phyloP scores from a whole-genome alignment of 1,140 invertebrate genomes.

The Pogonomyrmex barbatus region DNA sequence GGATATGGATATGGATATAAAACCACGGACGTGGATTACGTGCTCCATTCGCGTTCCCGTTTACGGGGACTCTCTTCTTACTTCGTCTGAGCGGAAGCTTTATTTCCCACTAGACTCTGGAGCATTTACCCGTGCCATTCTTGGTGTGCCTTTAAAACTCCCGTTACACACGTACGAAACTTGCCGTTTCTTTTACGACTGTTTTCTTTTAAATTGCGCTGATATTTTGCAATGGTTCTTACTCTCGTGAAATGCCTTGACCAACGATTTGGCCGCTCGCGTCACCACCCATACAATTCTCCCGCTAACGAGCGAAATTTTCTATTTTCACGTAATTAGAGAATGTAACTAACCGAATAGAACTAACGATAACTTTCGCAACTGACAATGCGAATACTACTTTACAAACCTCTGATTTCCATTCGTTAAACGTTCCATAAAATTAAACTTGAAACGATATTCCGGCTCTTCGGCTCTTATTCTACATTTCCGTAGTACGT shows the following conservation, averaged over 20 bases:
- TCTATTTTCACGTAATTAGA: not conserved
- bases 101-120: conserved; percentile 62
- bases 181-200: conserved; percentile 52
- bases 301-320: not conserved
- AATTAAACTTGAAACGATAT: not conserved
- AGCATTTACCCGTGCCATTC: conserved; percentile 63
- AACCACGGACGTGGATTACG: conserved; percentile 61
- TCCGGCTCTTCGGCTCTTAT: too few relatives aligned
- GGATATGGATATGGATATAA: conserved; percentile 63
- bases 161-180: conserved; percentile 61
- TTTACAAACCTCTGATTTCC: not conserved
- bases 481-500: too few relatives aligned
- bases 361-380: not conserved
- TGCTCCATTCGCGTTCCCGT: conserved; percentile 60
- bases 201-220: conserved; percentile 57
- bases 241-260: not conserved
- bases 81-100: conserved; percentile 57
- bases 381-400: not conserved
- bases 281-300: conserved; percentile 14
- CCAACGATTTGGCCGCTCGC: not conserved
- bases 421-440: not conserved
- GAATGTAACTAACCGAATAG: not conserved
- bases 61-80: conserved; percentile 61
- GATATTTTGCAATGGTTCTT: conserved; percentile 52
- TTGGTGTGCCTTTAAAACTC: conserved; percentile 62